A percentile compares a stretch with the other conserved stretches of the same genome.
phyloP scores from a whole-genome alignment of 2,113 vertebrate genomes.

The Lepidothrix coronata region DNA sequence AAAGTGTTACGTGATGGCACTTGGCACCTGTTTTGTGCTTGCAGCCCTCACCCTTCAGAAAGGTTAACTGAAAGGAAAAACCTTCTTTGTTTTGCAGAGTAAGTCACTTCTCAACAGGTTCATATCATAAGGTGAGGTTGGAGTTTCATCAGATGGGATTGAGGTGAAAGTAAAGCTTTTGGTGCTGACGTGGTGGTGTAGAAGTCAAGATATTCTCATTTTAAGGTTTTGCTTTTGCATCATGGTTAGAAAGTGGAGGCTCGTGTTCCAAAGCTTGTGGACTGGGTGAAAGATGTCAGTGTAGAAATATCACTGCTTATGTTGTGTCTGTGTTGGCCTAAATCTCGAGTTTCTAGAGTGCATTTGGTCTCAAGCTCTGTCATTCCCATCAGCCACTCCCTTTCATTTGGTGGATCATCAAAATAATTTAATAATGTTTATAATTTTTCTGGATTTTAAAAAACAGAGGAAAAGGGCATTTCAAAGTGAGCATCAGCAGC shows the following conservation, averaged over 20 bases:
- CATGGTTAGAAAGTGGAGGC: background rate
- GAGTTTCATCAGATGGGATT: background rate
- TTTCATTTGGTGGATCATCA: background rate
- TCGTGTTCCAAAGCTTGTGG: background rate
- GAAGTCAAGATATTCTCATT: background rate
- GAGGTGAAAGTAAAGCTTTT: background rate
- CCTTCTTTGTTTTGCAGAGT: background rate
- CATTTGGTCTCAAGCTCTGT: background rate
- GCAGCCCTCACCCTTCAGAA: background rate
- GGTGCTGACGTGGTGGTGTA: background rate
- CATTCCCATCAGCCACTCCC: background rate
- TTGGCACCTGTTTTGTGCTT: background rate
- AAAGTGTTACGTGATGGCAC: background rate
- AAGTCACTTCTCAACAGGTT: background rate
- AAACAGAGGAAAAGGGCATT: background rate
- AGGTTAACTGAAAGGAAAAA: background rate
- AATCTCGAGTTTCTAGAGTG: background rate
- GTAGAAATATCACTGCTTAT: background rate
- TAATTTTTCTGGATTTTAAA: background rate
- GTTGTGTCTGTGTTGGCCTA: background rate
- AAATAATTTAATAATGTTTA: background rate
- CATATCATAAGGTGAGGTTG: rapidly evolving
- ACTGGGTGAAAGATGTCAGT: background rate
- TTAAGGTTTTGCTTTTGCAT: background rate
- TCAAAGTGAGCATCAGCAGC: background rate